Base-by-base conservation (phyloP, 2,797 vertebrate species). In the Alauda arvensis region DNA sequence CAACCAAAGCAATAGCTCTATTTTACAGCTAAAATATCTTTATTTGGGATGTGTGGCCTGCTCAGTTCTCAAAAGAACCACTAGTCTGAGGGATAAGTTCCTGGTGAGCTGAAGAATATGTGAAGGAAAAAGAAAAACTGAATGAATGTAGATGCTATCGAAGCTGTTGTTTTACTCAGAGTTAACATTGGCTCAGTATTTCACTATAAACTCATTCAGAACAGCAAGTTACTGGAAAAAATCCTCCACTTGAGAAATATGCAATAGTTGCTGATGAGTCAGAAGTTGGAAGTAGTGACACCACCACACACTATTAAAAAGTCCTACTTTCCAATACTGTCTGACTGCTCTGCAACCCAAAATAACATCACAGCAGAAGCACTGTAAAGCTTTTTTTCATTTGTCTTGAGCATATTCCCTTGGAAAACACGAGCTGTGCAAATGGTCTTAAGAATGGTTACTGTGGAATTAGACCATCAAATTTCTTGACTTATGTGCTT, bases 151-250 rank as follows among this genome's bases (percentile, higher is more conserved):
- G 88, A 94, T 49, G 71, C 14, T 90, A 75, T 71, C 79, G 70
- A 93, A 83, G 71, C 61, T 88, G 80, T 83, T 91, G 84, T 80
- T 90, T 80, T 82, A 87, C 65, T 92, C 67, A 63, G 91, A 87
- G 62, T 57, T 85, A 91, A 63, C 91, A 78, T 9, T 89, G 88
- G 93, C 91, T 93, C 91, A 80, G 76, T 16, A 0, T 83, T 93
- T 92, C 88, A 92, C 82, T 88, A 76, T 42, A 92, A 92, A 92
- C 45, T 94, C 89, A 95, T 95, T 95, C 92, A 95, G 91, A 94
- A 89, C 85, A 82, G 42, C 49, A 55, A 92, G 80, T 95, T 94
- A 94, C 93, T 79, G 87, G 93, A 87, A 92, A 91, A 93, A 91
- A 91, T 87, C 83, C 75, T 85, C 68, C 57, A 51, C 80, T 93